phyloP scores from a whole-genome alignment of 64 coral and sea anemone genomes.

The Actinia equina region DNA sequence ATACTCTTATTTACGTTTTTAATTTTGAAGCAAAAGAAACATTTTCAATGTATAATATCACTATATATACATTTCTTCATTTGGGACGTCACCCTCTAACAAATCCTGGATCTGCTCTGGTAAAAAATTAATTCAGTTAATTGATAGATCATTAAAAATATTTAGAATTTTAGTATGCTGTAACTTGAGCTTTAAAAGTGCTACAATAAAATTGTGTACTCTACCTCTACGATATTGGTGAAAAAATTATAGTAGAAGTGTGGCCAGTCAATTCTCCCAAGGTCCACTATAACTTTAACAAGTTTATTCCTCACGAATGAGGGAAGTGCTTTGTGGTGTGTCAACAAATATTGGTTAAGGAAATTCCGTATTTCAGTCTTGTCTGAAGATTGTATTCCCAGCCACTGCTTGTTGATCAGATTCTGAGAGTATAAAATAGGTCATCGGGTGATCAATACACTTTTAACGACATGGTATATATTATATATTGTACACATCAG shows the following conservation, averaged over 20 bases:
- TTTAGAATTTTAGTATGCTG: not conserved
- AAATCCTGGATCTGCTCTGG: no score
- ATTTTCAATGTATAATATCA: no score
- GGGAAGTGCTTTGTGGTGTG: slow-evolving; percentile 71
- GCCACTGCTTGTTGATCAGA: slow-evolving; percentile 95
- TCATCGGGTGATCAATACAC: not conserved
- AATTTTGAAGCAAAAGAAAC: no score
- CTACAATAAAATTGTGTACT: no score
- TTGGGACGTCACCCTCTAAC: no score
- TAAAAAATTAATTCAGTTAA: no score
- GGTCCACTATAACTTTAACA: slow-evolving; percentile 80
- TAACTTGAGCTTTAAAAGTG: no score
- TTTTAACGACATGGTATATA: no score
- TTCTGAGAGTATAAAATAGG: slow-evolving; percentile 44
- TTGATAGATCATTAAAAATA: no score
- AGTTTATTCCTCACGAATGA: slow-evolving; percentile 85
- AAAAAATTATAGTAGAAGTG: slow-evolving; percentile 93
- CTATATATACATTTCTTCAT: no score
- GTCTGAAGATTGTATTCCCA: slow-evolving; percentile 75
- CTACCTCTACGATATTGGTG: slow-evolving; percentile 35
- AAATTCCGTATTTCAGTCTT: slow-evolving; percentile 85
- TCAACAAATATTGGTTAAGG: slow-evolving; percentile 83
- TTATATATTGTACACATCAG: no score
- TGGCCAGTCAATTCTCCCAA: slow-evolving; percentile 91
- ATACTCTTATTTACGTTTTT: no score